Evolutionary conservation across 2,113 vertebrate genomes (phyloP), one percentile per base, ranked within the genome.

Genomic region (Semnornis frantzii): DNA sequence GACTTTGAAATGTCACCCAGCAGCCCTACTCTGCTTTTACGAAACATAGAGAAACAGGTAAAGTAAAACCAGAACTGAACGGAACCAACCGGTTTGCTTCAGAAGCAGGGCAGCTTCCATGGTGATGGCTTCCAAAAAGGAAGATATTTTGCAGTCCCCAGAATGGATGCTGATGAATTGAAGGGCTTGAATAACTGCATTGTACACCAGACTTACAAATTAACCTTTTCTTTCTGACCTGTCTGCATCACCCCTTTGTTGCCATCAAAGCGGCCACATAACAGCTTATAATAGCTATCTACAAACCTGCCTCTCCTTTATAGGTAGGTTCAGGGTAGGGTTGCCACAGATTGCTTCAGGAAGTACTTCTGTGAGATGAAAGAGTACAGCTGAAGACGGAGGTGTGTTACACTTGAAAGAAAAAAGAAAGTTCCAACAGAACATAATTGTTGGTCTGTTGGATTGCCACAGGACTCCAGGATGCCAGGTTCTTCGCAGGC

Each of bases 11-110:
- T 97, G 89, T 98, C 99, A 92, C 98, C 98, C 90, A 98, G 98
- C 98, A 99, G 99, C 89, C 99, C 99, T 71, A 98, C 98, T 27
- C 97, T 98, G 70, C 98, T 99, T 81, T 98, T 99, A 94, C 97
- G 98, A 93, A 99, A 99, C 98, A 99, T 99, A 97, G 98, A 99
- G 91, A 98, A 98, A 98, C 99, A 99, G 99, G 99, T 99, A 98
- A 95, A 90, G 98, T 98, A 95, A 96, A 89, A 30, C 28, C 34
- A 94, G 54, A 93, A 77, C 46, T 18, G 16, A 68, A 16, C 2
- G 48, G 27, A 60, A 46, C 89, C 70, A 93, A 75, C 60, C 80
- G 31, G 72, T 52, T 89, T 90, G 34, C 87, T 80, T 23, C 57
- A 52, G 34, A 66, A 86, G 82, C 15, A 87, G 79, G 69, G 21